Percentiles rank a stretch among this genome's conserved stretches.
phyloP scores from a whole-genome alignment of 2,888 invertebrate genomes.

The Scaptomyza cyrtandrae region DNA sequence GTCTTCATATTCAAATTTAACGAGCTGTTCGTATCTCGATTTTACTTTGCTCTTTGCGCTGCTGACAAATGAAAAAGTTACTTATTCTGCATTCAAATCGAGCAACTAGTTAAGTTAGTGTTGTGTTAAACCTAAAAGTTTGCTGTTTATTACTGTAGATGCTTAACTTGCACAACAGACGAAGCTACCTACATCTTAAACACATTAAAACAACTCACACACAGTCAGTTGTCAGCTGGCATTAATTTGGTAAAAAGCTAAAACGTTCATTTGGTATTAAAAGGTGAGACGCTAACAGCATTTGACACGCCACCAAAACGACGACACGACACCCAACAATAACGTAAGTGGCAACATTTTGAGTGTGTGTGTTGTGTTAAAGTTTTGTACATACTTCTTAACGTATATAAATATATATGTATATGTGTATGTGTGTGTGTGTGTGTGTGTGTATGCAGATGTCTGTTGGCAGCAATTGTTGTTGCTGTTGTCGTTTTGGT shows the following conservation, averaged over 20 bases:
- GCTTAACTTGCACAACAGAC: constrained; percentile 12
- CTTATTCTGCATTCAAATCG: constrained; percentile 3
- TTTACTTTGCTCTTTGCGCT: too few species aligned
- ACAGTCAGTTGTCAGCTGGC: constrained; percentile 39
- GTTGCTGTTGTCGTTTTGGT: constrained; percentile 24
- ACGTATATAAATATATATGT: too few species aligned
- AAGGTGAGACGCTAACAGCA: constrained; percentile 62
- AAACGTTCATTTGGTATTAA: constrained; percentile 65
- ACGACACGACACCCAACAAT: constrained; percentile 32
- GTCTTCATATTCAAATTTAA: background rate
- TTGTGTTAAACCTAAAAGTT: constrained; percentile 8
- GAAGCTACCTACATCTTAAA: background rate
- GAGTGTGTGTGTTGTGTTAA: background rate
- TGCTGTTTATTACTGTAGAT: background rate
- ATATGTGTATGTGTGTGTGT: too few species aligned
- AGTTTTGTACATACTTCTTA: too few species aligned
- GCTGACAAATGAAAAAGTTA: background rate
- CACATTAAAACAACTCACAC: background rate
- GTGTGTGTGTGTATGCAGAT: constrained; percentile 3
- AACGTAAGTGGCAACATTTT: background rate
- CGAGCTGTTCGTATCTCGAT: background rate
- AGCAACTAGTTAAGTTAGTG: background rate
- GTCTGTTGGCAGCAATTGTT: constrained; percentile 34
- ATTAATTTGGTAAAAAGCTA: constrained; percentile 72
- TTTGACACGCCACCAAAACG: constrained; percentile 54